phyloP scores from a whole-genome alignment of 2,888 invertebrate species.

The Plemyria rubiginata region DNA sequence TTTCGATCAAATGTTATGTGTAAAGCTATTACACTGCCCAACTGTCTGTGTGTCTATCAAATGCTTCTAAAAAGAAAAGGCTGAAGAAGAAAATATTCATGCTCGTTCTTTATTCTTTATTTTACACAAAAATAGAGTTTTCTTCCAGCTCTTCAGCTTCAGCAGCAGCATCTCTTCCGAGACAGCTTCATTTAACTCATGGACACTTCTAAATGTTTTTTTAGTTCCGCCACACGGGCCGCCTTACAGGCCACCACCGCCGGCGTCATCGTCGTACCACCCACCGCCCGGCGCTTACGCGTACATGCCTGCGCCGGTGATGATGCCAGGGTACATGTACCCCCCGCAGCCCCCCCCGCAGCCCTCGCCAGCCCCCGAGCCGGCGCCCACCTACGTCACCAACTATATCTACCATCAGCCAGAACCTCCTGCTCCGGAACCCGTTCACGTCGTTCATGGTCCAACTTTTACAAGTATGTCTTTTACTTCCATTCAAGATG shows the following conservation, averaged over 20 bases:
- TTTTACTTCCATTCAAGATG: background rate
- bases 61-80: too few species aligned
- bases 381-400: slow-evolving; percentile 61
- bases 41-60: too few species aligned
- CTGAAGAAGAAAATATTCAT: too few species aligned
- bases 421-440: slow-evolving; percentile 48
- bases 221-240: slow-evolving; percentile 51
- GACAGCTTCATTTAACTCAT: too few species aligned
- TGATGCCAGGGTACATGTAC: slow-evolving; percentile 68
- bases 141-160: too few species aligned
- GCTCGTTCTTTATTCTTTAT: too few species aligned
- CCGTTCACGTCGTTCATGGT: slow-evolving; percentile 51
- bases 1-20: too few species aligned
- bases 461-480: background rate
- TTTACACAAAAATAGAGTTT: too few species aligned
- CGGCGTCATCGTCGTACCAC: slow-evolving; percentile 46
- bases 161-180: too few species aligned
- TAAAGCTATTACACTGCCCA: too few species aligned
- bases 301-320: slow-evolving; percentile 68
- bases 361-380: slow-evolving; percentile 24
- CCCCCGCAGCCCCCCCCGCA: slow-evolving; percentile 41
- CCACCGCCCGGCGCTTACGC: slow-evolving; percentile 51
- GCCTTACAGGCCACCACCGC: slow-evolving; percentile 43
- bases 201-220: too few species aligned
- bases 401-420: slow-evolving; percentile 65